Conservation (phyloP, 1,140 invertebrate genomes). For the Paralvinella palmiformis region DNA sequence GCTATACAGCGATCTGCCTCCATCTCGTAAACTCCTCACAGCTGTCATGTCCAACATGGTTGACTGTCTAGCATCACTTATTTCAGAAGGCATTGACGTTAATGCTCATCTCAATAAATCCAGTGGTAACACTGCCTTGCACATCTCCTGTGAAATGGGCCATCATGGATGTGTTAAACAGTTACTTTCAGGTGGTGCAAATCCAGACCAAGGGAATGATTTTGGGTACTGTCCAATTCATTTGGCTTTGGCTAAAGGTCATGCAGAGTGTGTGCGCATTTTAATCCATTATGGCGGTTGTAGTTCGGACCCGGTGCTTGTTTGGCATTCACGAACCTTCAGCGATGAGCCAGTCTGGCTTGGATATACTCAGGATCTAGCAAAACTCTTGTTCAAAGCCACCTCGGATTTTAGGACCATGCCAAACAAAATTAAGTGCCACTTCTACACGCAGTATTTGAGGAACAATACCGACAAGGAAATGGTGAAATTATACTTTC, state of each 20-base stretch:
- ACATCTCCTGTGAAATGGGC: slow-evolving; percentile 5
- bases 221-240: slow-evolving; percentile 5
- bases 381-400: neutral
- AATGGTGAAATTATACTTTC: slow-evolving; percentile 5
- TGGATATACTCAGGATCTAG: neutral
- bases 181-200: slow-evolving; percentile 1
- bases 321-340: slow-evolving; percentile 1
- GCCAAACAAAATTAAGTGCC: too few relatives aligned
- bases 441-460: too few relatives aligned
- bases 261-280: neutral
- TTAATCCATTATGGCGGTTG: neutral
- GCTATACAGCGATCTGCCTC: slow-evolving; percentile 3
- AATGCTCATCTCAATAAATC: neutral
- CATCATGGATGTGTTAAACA: neutral
- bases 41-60: neutral
- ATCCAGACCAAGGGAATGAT: slow-evolving; percentile 1
- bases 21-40: neutral
- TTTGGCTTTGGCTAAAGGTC: neutral
- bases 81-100: neutral
- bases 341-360: neutral
- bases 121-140: slow-evolving; percentile 9
- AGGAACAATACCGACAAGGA: too few relatives aligned
- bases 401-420: neutral
- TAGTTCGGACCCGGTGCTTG: neutral
- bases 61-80: slow-evolving; percentile 4